Evolutionary conservation across 2,888 invertebrate genomes (phyloP), one percentile per base, ranked within the genome.

Genomic region (Heteromyza rotundicornis): DNA sequence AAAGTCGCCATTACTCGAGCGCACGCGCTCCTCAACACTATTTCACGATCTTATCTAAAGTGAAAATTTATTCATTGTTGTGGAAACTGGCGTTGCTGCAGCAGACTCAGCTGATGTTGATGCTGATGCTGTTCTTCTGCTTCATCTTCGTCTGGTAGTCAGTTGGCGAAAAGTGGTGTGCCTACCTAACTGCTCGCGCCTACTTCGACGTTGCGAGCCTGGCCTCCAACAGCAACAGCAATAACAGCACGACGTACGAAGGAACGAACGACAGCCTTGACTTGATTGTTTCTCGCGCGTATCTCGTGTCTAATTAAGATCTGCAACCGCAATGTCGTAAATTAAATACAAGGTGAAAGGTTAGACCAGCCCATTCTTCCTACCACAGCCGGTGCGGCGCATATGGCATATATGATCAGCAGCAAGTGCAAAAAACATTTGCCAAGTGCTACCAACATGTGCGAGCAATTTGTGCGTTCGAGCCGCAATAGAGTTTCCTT

Each of bases 31-130:
- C 59, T 58, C 68, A 66, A 64, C 64, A 63, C 64, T 63, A 64
- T 64, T 61, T 63, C 66, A 67, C 69, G 71, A 75, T 73, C 65
- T 71, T 73, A 73, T 73, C 73, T 68, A 60, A 68, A 71, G 73
- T 72, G 73, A 71, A 72, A 72, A 74, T 74, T 74, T 74, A 74
- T 73, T 72, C 70, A 70, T 70, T 67, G 67, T 64, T 64, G 36
- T 24, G 44, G 24, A 47, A 40, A 27, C 8, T n/a, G 14, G 14
- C 5, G 23, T 5, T 19, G 20, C 49, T 16, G 3, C 22, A 2
- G n/a, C 40, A n/a, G n/a, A n/a, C n/a, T 3, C n/a, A 3, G 40
- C 40, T 40, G 10, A 3, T 12, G 40, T 40, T 40, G 40, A 40
- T n/a, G 40, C 40, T n/a, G n/a, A 7, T 40, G 40, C 40, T n/a